Evolutionary conservation across 2,113 vertebrate species (phyloP).

Genomic region (Embiotoca jacksoni): DNA sequence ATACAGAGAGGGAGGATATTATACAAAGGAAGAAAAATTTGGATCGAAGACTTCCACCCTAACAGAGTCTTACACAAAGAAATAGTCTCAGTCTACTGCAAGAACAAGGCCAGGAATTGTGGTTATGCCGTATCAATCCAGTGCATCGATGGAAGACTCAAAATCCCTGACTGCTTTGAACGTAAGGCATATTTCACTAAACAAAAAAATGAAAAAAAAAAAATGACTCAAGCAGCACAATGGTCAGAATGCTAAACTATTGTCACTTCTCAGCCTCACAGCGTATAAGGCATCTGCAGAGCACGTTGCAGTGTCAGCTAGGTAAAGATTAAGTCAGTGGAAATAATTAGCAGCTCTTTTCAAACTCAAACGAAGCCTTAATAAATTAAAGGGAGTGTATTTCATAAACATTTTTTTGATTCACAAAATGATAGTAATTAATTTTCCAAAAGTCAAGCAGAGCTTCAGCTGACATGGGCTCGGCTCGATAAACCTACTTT

Average conservation of each 20-base stretch:
- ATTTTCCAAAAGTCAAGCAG: no score
- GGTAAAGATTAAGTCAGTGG: no score
- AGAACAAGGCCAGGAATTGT: slow-evolving; percentile 52
- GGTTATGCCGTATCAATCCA: slow-evolving; percentile 66
- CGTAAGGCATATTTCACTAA: slow-evolving; percentile 38
- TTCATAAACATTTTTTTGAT: no score
- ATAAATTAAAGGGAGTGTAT: no score
- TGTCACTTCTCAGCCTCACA: background rate
- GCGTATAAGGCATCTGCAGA: background rate
- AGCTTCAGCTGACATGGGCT: no score
- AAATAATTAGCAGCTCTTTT: no score
- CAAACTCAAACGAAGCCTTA: no score
- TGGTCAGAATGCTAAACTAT: background rate
- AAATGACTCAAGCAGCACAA: background rate
- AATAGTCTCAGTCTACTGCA: slow-evolving; percentile 71
- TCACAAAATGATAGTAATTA: no score
- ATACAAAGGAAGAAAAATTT: slow-evolving; percentile 61
- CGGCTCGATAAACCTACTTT: no score
- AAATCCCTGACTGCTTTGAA: slow-evolving; percentile 73
- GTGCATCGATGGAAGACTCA: slow-evolving; percentile 65
- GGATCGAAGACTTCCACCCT: slow-evolving; percentile 40
- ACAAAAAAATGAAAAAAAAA: background rate
- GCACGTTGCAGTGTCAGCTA: no score
- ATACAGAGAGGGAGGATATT: slow-evolving; percentile 58
- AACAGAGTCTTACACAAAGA: slow-evolving; percentile 65